Conservation (phyloP, 1,140 invertebrate genomes). For the Lucilia sericata region DNA sequence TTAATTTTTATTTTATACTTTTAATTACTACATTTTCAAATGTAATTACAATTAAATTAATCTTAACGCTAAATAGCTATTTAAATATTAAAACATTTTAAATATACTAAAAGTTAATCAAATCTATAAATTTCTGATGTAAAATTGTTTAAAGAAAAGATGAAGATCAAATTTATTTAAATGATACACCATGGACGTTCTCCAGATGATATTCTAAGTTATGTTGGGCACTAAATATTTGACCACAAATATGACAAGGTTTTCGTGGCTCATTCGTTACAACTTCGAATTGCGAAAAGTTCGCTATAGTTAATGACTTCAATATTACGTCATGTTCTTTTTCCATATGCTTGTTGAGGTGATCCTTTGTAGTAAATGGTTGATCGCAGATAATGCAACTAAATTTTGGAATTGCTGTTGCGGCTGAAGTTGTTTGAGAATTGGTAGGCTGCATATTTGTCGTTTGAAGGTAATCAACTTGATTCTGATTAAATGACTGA, state of each 20-base stretch:
- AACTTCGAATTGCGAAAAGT: conserved; percentile 48
- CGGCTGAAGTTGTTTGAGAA: background rate
- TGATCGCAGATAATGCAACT: conserved; percentile 49
- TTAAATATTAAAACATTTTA: no score
- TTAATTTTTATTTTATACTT: no score
- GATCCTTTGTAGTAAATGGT: conserved; percentile 41
- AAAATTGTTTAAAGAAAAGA: no score
- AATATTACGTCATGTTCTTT: conserved; percentile 50
- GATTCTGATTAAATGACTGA: background rate
- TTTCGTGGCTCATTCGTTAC: conserved; percentile 42
- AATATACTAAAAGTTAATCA: no score
- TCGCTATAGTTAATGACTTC: conserved; percentile 46
- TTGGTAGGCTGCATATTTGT: background rate
- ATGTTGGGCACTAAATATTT: conserved; percentile 47
- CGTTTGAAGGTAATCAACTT: background rate
- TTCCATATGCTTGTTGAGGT: conserved; percentile 48
- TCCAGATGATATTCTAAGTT: conserved; percentile 48
- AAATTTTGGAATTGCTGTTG: conserved; percentile 24
- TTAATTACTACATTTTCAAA: no score
- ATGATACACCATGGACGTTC: conserved; percentile 45
- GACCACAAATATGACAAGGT: conserved; percentile 47
- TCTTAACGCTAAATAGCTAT: no score
- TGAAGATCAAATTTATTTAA: background rate
- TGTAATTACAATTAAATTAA: no score
- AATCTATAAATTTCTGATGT: no score